Conservation (phyloP, 1,140 invertebrate species). For the Spodoptera frugiperda region DNA sequence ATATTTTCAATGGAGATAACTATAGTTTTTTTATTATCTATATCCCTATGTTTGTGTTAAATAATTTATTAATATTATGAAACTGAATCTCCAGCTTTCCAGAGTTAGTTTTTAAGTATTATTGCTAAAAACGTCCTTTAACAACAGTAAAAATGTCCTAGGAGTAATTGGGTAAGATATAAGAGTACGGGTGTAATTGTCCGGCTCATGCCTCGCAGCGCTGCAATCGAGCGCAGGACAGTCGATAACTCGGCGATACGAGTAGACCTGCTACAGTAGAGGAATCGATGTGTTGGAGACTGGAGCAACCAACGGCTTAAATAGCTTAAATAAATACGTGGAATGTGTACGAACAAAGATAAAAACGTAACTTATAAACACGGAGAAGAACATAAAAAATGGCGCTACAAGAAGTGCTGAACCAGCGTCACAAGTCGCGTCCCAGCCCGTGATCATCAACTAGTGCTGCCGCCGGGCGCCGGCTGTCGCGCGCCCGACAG, state of each 20-base stretch:
- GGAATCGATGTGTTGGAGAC: neutral
- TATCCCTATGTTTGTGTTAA: too few relatives aligned
- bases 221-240: neutral
- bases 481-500: neutral
- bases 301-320: neutral
- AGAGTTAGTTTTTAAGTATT: neutral
- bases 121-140: too few relatives aligned
- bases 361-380: neutral
- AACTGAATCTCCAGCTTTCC: too few relatives aligned
- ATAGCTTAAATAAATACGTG: neutral
- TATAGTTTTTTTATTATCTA: too few relatives aligned
- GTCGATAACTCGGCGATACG: too few relatives aligned
- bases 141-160: neutral
- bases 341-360: too few relatives aligned
- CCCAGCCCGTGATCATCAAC: constrained; percentile 11
- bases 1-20: neutral
- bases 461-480: neutral
- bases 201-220: neutral
- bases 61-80: too few relatives aligned
- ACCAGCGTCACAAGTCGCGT: neutral
- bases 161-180: neutral
- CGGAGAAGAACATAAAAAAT: neutral
- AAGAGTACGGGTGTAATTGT: neutral
- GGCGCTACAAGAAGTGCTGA: neutral
- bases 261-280: too few relatives aligned